Percentiles rank a stretch among this genome's conserved stretches.
These are phyloP conservation scores for Astatoreochromis straeleni DNA, from an alignment of 2,113 vertebrate genomes.

Conservation along the genomic window DNA sequence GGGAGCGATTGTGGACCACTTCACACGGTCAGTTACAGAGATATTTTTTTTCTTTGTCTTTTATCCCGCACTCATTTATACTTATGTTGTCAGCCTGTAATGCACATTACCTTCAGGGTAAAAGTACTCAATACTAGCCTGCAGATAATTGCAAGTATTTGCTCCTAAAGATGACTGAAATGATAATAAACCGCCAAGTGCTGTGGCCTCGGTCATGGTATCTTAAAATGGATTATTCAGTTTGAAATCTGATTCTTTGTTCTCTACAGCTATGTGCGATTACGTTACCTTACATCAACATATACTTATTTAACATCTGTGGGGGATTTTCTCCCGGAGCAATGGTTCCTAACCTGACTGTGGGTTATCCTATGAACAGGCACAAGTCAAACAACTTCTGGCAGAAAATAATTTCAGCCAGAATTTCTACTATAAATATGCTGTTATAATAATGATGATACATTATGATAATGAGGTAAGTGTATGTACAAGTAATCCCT, in stretches of 20 bases:
- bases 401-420: neutral
- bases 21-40: conserved; percentile 73
- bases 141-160: neutral
- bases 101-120: neutral
- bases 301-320: neutral
- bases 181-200: neutral
- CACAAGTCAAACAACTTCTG: neutral
- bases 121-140: neutral
- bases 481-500: neutral
- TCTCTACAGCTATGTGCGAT: neutral
- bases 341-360: neutral
- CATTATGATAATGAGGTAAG: neutral
- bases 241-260: neutral
- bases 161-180: neutral
- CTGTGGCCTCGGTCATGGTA: rapidly evolving
- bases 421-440: neutral
- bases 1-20: conserved; percentile 80
- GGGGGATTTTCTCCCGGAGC: rapidly evolving
- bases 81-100: neutral
- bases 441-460: neutral
- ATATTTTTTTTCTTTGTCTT: conserved; percentile 35
- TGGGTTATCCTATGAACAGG: neutral
- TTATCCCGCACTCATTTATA: neutral
- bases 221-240: neutral
- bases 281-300: neutral